Conservation (phyloP, 2,888 invertebrate genomes). For the Himalopsyche japonica region DNA sequence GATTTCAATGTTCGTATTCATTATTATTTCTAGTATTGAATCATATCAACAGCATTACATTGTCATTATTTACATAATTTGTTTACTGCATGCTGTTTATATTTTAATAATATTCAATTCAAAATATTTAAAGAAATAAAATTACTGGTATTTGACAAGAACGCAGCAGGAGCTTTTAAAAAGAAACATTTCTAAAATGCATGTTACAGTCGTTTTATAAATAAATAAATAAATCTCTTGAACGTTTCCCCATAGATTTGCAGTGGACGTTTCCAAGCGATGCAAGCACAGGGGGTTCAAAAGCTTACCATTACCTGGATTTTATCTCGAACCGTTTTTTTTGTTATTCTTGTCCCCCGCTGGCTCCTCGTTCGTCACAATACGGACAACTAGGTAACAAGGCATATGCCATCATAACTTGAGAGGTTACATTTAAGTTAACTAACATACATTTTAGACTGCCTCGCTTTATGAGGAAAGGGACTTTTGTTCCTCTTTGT, state of each 20-base stretch:
- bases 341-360: slow-evolving; percentile 22
- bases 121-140: not conserved
- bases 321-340: slow-evolving; percentile 27
- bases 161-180: not conserved
- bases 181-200: not conserved
- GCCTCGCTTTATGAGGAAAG: slow-evolving; percentile 15
- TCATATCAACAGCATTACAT: too few relatives aligned
- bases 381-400: slow-evolving; percentile 21
- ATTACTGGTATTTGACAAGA: not conserved
- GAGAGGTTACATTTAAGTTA: slow-evolving; percentile 28
- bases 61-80: not conserved
- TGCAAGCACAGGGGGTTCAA: slow-evolving; percentile 7
- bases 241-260: not conserved
- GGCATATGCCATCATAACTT: slow-evolving; percentile 15
- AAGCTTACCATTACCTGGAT: slow-evolving; percentile 15
- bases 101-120: not conserved
- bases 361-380: slow-evolving; percentile 16
- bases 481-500: slow-evolving; percentile 22
- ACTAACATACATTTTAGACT: slow-evolving; percentile 12
- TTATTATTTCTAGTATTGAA: too few relatives aligned
- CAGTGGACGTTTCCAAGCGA: slow-evolving; percentile 5
- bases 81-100: not conserved
- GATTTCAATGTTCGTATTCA: too few relatives aligned
- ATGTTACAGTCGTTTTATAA: not conserved
- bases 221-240: not conserved